Percentiles rank a stretch among this genome's conserved stretches.
phyloP scores from a whole-genome alignment of 2,888 invertebrate species.

The Torymus tubicola region DNA sequence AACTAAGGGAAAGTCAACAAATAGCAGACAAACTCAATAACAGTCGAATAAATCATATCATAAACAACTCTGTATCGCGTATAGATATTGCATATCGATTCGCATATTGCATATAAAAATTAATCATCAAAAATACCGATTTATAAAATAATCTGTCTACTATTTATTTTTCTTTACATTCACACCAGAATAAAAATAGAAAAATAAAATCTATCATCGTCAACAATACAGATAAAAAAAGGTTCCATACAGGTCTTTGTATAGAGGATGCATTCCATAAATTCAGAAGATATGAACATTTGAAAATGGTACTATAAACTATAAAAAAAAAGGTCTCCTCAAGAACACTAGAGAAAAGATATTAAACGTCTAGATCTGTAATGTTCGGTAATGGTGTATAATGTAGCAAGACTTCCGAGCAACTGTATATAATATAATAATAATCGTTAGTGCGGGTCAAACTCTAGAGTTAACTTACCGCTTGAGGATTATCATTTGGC shows the following conservation, averaged over 20 bases:
- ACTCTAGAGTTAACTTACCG: slow-evolving; percentile 67
- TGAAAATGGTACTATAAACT: slow-evolving; percentile 8
- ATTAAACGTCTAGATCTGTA: slow-evolving; percentile 23
- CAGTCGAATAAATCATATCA: background rate
- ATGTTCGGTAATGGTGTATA: slow-evolving; percentile 34
- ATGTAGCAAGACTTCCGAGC: slow-evolving; percentile 8
- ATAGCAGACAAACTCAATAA: slow-evolving; percentile 36
- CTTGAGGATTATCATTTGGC: slow-evolving; percentile 66
- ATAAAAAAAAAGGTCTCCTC: slow-evolving; percentile 4
- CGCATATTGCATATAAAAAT: background rate
- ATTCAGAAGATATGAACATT: slow-evolving; percentile 26
- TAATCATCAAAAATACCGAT: slow-evolving; percentile 25
- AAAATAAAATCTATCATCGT: slow-evolving; percentile 32
- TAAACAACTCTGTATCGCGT: background rate
- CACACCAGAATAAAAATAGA: slow-evolving; percentile 36
- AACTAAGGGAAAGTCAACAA: slow-evolving; percentile 49
- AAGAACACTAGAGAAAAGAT: slow-evolving; percentile 34
- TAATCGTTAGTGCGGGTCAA: background rate
- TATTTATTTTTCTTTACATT: slow-evolving; percentile 34
- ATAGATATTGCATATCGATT: background rate
- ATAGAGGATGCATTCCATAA: slow-evolving; percentile 27
- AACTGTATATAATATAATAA: slow-evolving; percentile 7
- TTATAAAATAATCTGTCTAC: slow-evolving; percentile 25
- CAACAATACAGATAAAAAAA: slow-evolving; percentile 34
- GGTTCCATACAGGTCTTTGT: slow-evolving; percentile 13